Conservation (phyloP, 2,113 vertebrate species). For the Pelmatolapia mariae region DNA sequence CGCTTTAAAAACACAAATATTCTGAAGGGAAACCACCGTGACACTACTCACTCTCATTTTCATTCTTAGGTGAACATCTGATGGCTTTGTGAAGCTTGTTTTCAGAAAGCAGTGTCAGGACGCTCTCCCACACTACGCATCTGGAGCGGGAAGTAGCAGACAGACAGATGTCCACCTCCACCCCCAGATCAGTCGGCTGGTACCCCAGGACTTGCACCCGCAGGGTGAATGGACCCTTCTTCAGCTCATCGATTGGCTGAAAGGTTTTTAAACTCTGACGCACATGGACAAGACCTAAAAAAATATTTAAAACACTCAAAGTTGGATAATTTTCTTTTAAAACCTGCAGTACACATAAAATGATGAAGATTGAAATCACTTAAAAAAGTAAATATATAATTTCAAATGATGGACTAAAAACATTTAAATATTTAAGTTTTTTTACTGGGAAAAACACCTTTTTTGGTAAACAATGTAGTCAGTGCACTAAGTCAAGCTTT, state of each 20-base stretch:
- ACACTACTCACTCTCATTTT: neutral
- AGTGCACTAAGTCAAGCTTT: neutral
- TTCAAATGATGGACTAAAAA: no score
- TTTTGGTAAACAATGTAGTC: neutral
- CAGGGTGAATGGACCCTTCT: slow-evolving; percentile 58
- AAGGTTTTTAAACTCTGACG: slow-evolving; percentile 48
- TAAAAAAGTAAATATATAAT: neutral
- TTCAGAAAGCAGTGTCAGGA: slow-evolving; percentile 59
- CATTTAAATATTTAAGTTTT: no score
- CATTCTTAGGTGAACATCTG: neutral
- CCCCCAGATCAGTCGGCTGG: slow-evolving; percentile 27
- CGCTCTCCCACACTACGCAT: slow-evolving; percentile 52
- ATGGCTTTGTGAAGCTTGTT: neutral
- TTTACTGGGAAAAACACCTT: neutral
- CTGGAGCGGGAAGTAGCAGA: slow-evolving; percentile 20
- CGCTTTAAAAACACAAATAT: neutral
- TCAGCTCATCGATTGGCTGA: slow-evolving; percentile 67
- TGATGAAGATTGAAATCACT: neutral
- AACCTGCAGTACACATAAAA: neutral
- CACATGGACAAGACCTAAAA: slow-evolving; percentile 49
- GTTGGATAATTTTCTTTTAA: neutral
- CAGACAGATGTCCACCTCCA: slow-evolving; percentile 64
- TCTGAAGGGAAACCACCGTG: neutral
- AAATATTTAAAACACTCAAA: neutral
- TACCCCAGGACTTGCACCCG: slow-evolving; percentile 47